phyloP scores from a whole-genome alignment of 1,140 invertebrate species.

The Dysdera silvatica region DNA sequence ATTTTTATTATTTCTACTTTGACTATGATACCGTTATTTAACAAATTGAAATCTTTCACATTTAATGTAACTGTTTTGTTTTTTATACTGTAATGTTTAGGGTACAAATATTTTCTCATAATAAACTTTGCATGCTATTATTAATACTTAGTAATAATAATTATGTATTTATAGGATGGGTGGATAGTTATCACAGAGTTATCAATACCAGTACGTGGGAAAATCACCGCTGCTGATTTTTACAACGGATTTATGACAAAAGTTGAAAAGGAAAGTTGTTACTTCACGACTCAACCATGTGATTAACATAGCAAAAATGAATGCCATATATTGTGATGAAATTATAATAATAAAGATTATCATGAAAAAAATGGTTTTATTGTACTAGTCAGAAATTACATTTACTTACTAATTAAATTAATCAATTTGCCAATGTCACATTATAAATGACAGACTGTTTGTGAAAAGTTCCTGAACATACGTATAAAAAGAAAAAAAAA shows the following conservation, averaged over 20 bases:
- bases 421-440: too few species aligned
- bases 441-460: too few species aligned
- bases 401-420: too few species aligned
- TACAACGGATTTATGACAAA: conserved; percentile 34
- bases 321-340: neutral
- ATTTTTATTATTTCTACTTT: too few species aligned
- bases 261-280: neutral
- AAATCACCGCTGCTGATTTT: conserved; percentile 33
- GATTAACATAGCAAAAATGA: neutral
- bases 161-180: conserved; percentile 27
- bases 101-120: neutral
- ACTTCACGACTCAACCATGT: neutral
- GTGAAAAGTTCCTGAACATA: too few species aligned
- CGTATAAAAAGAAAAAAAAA: too few species aligned
- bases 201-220: conserved; percentile 19
- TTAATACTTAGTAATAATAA: conserved; percentile 10
- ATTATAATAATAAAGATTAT: neutral
- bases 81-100: neutral
- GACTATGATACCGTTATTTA: too few species aligned
- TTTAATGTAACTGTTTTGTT: too few species aligned
- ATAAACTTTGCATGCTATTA: conserved; percentile 14
- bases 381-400: conserved; percentile 2
- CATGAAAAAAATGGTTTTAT: too few species aligned
- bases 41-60: too few species aligned
- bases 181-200: conserved; percentile 31